phyloP scores from a whole-genome alignment of 1,140 invertebrate species.

The Zaprionus ghesquierei region DNA sequence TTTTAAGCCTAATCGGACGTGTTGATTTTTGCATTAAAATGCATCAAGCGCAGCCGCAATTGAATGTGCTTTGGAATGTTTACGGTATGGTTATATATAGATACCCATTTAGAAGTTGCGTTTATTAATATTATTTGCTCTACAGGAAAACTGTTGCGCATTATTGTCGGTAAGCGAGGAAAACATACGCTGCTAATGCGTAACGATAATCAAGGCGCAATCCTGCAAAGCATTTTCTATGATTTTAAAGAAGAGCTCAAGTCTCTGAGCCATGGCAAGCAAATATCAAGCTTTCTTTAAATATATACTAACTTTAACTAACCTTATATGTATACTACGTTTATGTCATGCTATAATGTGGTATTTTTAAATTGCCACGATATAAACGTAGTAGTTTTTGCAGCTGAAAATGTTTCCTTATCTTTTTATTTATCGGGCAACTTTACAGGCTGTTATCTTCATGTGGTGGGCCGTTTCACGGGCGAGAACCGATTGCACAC shows the following conservation, averaged over 20 bases:
- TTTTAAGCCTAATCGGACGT: slow-evolving; percentile 51
- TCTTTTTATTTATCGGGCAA: background rate
- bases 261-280: slow-evolving; percentile 31
- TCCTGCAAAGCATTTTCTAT: slow-evolving; percentile 67
- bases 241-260: slow-evolving; percentile 58
- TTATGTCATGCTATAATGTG: background rate
- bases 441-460: slow-evolving; percentile 54
- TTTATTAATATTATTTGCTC: background rate
- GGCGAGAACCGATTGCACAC: slow-evolving; percentile 60
- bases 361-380: background rate
- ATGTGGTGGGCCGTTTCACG: slow-evolving; percentile 60
- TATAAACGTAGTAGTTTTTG: background rate
- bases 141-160: slow-evolving; percentile 63
- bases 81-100: slow-evolving; percentile 52
- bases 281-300: background rate
- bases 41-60: slow-evolving; percentile 51
- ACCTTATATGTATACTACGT: background rate
- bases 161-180: slow-evolving; percentile 58
- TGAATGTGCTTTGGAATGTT: slow-evolving; percentile 70
- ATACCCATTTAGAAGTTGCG: background rate
- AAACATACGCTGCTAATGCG: slow-evolving; percentile 61
- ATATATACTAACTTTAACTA: background rate
- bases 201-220: slow-evolving; percentile 54
- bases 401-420: background rate
- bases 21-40: slow-evolving; percentile 71